Conservation (phyloP, 1,140 invertebrate species). For the Heliconius eleuchia region DNA sequence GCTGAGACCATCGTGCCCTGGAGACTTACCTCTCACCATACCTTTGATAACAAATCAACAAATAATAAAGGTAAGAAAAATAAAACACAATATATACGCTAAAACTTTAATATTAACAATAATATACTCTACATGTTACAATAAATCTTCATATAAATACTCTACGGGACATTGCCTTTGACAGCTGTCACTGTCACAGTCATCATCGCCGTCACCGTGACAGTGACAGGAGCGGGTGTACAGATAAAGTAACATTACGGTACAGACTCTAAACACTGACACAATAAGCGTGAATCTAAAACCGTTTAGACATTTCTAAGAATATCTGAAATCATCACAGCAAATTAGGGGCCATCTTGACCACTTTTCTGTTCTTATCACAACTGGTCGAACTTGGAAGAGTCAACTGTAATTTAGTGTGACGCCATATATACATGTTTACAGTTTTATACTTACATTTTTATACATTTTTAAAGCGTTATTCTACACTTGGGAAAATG, state of each 20-base stretch:
- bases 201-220: conserved; percentile 27
- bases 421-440: too few relatives aligned
- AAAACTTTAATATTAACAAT: conserved; percentile 80
- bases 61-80: conserved; percentile 31
- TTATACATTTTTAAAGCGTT: too few relatives aligned
- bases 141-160: conserved; percentile 72
- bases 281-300: conserved; percentile 36
- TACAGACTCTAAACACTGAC: conserved; percentile 34
- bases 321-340: conserved; percentile 14
- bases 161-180: conserved; percentile 57
- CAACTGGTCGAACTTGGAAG: too few relatives aligned
- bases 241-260: conserved; percentile 31
- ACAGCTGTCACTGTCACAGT: conserved; percentile 52
- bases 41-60: too few relatives aligned
- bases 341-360: neutral
- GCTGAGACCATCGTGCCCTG: too few relatives aligned
- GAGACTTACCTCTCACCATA: too few relatives aligned
- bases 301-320: conserved; percentile 24
- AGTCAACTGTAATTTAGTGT: too few relatives aligned
- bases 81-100: conserved; percentile 65
- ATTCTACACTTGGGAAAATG: too few relatives aligned
- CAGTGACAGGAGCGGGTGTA: conserved; percentile 40
- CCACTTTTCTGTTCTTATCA: too few relatives aligned
- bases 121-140: conserved; percentile 78
- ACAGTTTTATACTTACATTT: too few relatives aligned